A percentile compares a stretch with the other conserved stretches of the same genome.
These are phyloP conservation scores for Artemia sinica DNA, from an alignment of 2,888 invertebrate species.

Conservation along the genomic window DNA sequence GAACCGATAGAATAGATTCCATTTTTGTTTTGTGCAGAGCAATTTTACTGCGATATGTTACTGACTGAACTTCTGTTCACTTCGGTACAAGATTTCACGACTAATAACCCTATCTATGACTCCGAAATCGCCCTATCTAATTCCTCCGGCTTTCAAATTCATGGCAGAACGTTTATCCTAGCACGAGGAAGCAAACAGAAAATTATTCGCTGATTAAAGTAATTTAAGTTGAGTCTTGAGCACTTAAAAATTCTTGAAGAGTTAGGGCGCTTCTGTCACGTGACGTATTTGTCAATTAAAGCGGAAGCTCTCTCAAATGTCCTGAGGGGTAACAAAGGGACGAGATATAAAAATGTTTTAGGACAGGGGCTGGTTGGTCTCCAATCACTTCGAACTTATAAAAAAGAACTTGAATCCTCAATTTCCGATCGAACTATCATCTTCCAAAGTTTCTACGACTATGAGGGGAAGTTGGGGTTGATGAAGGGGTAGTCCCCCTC, in stretches of 20 bases:
- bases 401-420: no score
- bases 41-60: neutral
- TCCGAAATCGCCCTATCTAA: neutral
- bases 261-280: constrained; percentile 5
- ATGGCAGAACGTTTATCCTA: neutral
- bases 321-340: no score
- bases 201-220: constrained; percentile 7
- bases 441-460: no score
- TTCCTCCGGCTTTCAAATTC: neutral
- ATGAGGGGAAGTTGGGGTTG: no score
- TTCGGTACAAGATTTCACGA: neutral
- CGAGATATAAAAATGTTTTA: no score
- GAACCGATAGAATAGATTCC: no score
- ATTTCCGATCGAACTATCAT: no score
- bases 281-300: neutral
- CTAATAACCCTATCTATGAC: neutral
- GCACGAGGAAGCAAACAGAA: neutral
- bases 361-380: no score
- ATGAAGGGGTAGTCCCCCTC: no score
- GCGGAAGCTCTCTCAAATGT: neutral
- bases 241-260: neutral
- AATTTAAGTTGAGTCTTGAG: neutral
- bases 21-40: neutral
- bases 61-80: neutral
- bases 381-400: no score